Base-by-base conservation (phyloP, 1,140 invertebrate genomes). In the Zaprionus capensis region DNA sequence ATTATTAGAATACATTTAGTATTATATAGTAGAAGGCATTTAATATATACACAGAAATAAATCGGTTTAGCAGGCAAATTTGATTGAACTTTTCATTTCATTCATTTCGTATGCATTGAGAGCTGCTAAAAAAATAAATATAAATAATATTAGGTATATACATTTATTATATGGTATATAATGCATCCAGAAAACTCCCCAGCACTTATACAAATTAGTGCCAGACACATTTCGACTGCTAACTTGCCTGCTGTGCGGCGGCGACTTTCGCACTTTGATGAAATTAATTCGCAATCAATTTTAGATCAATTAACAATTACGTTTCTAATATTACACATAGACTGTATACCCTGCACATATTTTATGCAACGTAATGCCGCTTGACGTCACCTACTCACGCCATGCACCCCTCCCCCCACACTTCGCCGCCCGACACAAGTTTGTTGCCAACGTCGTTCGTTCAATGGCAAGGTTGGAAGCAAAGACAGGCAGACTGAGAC, bases 361-460 rank as follows among this genome's bases (percentile, higher is more conserved):
- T 44, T 66, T 24, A 49, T 65, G 49, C 63, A 17, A 9, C 36
- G 20, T 51, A 51, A 51, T 51, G 46, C 20, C 22, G 46, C 20
- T 51, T 51, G 11, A 51, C 46, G 46, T 51, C 46, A 51, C 20
- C 15, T 14, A 26, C 58, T 17, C n/a, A 26, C 58, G 12, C 34
- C n/a, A 14, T 17, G 20, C 72, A 26, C 44, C 15, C 12, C 4
- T n/a, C 4, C 51, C 24, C 31, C 34, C 41, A 28, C 14, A 38
- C 76, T 20, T 11, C 1, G 11, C 5, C 46, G 5, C 11, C 4
- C 41, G 6, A 11, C 15, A 70, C 77, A 87, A 86, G 83, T 86
- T 86, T 80, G 83, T 82, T 87, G 83, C 59, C 83, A 86, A 87
- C 73, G 82, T 86, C 83, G 82, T 86, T 86, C 73, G 82, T 80